Evolutionary conservation across 1,140 invertebrate genomes (phyloP).

Genomic region (Heliothis virescens): DNA sequence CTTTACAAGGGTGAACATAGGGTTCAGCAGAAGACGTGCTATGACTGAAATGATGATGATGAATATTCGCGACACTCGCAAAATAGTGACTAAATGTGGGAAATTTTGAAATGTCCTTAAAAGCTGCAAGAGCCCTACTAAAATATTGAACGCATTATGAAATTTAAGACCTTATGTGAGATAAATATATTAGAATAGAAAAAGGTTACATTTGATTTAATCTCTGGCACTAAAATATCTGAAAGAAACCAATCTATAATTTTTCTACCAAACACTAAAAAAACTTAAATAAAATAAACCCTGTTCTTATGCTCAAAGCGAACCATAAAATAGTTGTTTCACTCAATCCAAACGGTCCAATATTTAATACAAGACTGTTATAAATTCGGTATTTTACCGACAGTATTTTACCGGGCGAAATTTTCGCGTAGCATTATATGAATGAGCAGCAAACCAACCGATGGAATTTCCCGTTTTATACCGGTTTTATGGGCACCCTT

Average conservation of each 20-base stretch:
- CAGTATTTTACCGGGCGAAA: conserved; percentile 2
- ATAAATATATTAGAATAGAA: too few species aligned
- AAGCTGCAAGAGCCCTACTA: too few species aligned
- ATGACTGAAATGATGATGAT: too few species aligned
- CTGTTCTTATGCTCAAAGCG: conserved; percentile 3
- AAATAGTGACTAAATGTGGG: too few species aligned
- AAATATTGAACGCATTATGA: too few species aligned
- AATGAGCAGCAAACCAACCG: conserved; percentile 36
- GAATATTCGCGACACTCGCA: too few species aligned
- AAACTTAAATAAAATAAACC: conserved; percentile 23
- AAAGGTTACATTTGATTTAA: neutral
- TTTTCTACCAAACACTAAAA: conserved; percentile 6
- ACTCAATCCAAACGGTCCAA: conserved; percentile 12
- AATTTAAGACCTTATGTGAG: too few species aligned
- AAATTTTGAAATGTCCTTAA: too few species aligned
- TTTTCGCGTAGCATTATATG: conserved; percentile 12
- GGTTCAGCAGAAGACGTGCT: too few species aligned
- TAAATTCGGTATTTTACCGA: conserved; percentile 15
- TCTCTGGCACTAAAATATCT: too few species aligned
- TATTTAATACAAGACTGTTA: conserved; percentile 14
- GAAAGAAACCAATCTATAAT: neutral
- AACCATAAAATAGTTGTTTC: conserved; percentile 23
- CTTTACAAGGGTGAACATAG: too few species aligned
- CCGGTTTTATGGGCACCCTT: conserved; percentile 45
- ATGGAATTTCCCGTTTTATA: conserved; percentile 41